Evolutionary conservation across 2,888 invertebrate species (phyloP).

Genomic region (Sphinx pinastri): DNA sequence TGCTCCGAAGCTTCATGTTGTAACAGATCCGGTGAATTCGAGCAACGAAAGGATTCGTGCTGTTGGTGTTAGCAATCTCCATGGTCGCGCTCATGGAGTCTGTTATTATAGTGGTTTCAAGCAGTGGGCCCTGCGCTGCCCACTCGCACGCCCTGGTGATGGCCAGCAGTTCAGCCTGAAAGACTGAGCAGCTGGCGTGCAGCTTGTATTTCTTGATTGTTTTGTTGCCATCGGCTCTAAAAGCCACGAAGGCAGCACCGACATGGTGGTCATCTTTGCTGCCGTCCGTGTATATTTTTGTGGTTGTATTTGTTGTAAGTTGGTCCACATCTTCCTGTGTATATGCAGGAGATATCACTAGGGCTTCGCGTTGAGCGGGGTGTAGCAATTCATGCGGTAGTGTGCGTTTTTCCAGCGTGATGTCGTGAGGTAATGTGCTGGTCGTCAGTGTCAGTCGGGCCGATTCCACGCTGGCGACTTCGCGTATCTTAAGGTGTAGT

Average conservation of each 20-base stretch:
- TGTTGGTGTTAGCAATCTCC: background rate
- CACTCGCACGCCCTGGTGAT: background rate
- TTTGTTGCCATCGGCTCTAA: too few species aligned
- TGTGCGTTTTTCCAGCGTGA: background rate
- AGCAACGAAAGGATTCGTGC: background rate
- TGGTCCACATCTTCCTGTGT: background rate
- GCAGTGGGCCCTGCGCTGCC: background rate
- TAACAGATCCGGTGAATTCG: background rate
- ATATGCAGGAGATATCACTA: background rate
- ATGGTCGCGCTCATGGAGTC: background rate
- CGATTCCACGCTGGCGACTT: background rate
- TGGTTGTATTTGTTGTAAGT: too few species aligned
- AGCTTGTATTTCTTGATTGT: background rate
- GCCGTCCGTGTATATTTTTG: too few species aligned
- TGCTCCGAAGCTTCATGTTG: background rate
- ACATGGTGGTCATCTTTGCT: too few species aligned
- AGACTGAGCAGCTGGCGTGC: constrained; percentile 24
- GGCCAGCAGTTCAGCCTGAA: background rate
- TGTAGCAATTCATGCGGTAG: background rate
- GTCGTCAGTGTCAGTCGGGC: background rate
- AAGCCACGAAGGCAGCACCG: too few species aligned
- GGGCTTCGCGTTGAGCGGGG: background rate
- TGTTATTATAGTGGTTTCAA: background rate
- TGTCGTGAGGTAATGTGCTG: background rate
- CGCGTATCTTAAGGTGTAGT: background rate